phyloP scores from a whole-genome alignment of 2,888 invertebrate genomes.

The Eupithecia subumbrata region DNA sequence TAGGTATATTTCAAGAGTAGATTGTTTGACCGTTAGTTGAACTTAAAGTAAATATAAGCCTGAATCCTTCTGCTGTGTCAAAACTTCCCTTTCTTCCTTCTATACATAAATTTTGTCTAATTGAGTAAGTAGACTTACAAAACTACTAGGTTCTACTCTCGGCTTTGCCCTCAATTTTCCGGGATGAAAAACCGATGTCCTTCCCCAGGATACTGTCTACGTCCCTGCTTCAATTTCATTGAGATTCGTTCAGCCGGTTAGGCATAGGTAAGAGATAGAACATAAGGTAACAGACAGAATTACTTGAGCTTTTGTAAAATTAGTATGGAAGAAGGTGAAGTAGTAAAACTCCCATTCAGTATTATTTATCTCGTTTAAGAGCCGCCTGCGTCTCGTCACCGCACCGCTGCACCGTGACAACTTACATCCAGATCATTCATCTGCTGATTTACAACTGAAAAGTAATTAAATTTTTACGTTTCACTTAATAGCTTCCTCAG shows the following conservation, averaged over 20 bases:
- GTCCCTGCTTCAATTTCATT: too few relatives aligned
- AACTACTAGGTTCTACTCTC: too few relatives aligned
- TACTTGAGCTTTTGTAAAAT: too few relatives aligned
- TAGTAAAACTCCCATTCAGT: background rate
- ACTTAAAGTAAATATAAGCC: background rate
- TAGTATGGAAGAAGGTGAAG: background rate
- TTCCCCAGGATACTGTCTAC: too few relatives aligned
- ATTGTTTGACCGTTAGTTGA: background rate
- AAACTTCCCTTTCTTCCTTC: too few relatives aligned
- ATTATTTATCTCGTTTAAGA: constrained; percentile 4
- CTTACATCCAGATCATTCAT: constrained; percentile 42
- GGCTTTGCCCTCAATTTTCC: too few relatives aligned
- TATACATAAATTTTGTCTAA: background rate
- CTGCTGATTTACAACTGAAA: constrained; percentile 47
- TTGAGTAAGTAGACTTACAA: background rate
- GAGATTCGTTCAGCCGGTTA: too few relatives aligned
- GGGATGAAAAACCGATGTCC: too few relatives aligned
- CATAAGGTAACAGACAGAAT: too few relatives aligned
- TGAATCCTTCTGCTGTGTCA: background rate
- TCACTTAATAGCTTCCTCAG: constrained; percentile 49
- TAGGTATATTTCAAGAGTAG: background rate
- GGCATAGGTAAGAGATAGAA: too few relatives aligned
- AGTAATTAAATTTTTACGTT: constrained; percentile 51
- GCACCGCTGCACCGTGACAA: too few relatives aligned
- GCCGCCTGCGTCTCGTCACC: constrained; percentile 44